Conservation (phyloP, 1,140 invertebrate genomes). For the Drosophila simulans region DNA sequence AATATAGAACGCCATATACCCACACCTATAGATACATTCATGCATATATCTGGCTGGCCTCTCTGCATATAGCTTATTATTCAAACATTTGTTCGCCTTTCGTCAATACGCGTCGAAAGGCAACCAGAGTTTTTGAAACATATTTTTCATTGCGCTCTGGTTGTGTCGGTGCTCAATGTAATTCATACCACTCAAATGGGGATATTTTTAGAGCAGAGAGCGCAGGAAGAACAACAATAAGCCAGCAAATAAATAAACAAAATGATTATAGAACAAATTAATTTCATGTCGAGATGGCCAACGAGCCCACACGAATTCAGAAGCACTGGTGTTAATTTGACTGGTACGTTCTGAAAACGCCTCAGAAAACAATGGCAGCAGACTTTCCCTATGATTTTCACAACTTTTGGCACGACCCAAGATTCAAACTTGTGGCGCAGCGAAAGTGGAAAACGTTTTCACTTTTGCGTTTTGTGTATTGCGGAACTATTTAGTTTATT, state of each 20-base stretch:
- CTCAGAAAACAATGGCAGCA: constrained; percentile 32
- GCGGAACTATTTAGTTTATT: constrained; percentile 47
- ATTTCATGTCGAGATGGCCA: constrained; percentile 60
- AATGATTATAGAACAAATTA: constrained; percentile 78
- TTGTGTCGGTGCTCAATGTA: constrained; percentile 66
- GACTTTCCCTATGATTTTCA: constrained; percentile 13
- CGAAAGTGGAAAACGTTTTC: constrained; percentile 69
- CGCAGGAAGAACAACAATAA: constrained; percentile 38
- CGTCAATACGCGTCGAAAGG: constrained; percentile 73
- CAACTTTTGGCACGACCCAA: constrained; percentile 47
- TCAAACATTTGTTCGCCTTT: constrained; percentile 73
- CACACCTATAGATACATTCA: constrained; percentile 11
- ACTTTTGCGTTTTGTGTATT: constrained; percentile 39
- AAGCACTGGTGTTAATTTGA: constrained; percentile 59
- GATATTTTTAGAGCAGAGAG: constrained; percentile 72
- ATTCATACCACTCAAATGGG: constrained; percentile 68
- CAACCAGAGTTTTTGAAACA: constrained; percentile 55
- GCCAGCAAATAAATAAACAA: constrained; percentile 68
- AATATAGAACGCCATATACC: constrained; percentile 30
- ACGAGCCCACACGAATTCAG: constrained; percentile 25
- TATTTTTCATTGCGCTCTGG: constrained; percentile 60
- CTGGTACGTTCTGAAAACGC: constrained; percentile 19
- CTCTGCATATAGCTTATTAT: constrained; percentile 60
- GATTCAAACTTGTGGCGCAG: constrained; percentile 39
- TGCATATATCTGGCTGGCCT: constrained; percentile 31